phyloP scores from a whole-genome alignment of 2,888 invertebrate genomes.

The Eulithis prunata region DNA sequence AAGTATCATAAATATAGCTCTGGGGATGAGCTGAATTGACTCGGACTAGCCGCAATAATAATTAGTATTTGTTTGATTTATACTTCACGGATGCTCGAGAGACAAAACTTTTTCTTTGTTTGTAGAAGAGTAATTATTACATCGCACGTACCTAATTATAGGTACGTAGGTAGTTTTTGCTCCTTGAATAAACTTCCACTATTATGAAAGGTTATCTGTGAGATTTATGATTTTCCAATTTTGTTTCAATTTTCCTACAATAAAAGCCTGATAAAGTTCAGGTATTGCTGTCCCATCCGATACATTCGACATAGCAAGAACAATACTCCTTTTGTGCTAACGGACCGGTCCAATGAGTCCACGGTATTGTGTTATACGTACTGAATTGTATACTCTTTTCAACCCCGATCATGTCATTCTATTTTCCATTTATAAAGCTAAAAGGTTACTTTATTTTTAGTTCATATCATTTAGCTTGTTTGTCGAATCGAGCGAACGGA shows the following conservation, averaged over 20 bases:
- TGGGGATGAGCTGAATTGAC: conserved; percentile 65
- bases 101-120: conserved; percentile 32
- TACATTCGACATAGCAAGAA: conserved; percentile 79
- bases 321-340: conserved; percentile 74
- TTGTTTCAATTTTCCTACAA: conserved; percentile 49
- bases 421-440: conserved; percentile 68
- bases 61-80: conserved; percentile 68
- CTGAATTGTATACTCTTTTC: conserved; percentile 54
- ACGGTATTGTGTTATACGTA: conserved; percentile 54
- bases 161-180: conserved; percentile 5
- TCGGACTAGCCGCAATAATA: conserved; percentile 70
- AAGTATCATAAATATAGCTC: conserved; percentile 63
- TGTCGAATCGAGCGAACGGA: conserved; percentile 26
- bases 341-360: conserved; percentile 68
- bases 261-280: conserved; percentile 65
- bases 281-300: conserved; percentile 66
- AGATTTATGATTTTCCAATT: conserved; percentile 22
- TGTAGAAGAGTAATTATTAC: conserved; percentile 13
- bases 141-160: conserved; percentile 1
- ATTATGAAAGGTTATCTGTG: not conserved
- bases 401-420: conserved; percentile 70
- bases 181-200: not conserved
- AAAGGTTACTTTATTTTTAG: conserved; percentile 62
- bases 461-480: conserved; percentile 43
- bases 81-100: conserved; percentile 36